phyloP scores from a whole-genome alignment of 2,797 vertebrate genomes.

The Gallinago solitaria region DNA sequence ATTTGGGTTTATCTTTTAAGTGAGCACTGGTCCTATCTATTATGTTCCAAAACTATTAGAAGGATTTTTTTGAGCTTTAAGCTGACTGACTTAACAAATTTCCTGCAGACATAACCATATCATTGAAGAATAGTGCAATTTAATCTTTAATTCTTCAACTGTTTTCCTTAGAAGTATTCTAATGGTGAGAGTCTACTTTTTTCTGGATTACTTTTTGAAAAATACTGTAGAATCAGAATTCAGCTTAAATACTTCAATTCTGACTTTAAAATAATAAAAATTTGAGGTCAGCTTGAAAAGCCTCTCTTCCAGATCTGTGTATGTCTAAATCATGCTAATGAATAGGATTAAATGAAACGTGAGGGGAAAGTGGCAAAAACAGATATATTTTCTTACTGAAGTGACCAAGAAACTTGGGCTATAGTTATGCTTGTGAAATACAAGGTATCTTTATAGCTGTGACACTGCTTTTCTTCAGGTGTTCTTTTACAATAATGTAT shows the following conservation, averaged over 20 bases:
- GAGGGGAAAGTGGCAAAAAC: not conserved
- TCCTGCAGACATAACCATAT: not conserved
- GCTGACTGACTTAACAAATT: not conserved
- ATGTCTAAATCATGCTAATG: not conserved
- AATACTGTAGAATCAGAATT: not conserved
- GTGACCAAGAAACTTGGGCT: not conserved
- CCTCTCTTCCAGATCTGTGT: not conserved
- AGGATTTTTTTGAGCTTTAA: not conserved
- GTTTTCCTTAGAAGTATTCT: not conserved
- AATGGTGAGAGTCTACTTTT: not conserved
- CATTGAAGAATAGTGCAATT: not conserved
- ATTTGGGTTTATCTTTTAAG: not conserved
- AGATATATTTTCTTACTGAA: not conserved
- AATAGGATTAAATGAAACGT: not conserved
- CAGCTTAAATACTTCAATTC: not conserved
- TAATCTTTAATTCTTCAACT: not conserved
- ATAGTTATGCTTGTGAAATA: not conserved
- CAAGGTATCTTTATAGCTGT: not conserved
- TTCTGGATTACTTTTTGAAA: not conserved
- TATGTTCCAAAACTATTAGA: not conserved
- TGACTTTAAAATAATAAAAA: not conserved
- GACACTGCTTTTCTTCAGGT: not conserved
- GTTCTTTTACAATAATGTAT: not conserved
- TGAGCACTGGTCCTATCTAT: not conserved
- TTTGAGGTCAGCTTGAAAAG: not conserved